Percentiles rank a stretch among this genome's conserved stretches.
Evolutionary conservation across 2,113 vertebrate species (phyloP).

Genomic region (Machaerirhynchus nigripectus): DNA sequence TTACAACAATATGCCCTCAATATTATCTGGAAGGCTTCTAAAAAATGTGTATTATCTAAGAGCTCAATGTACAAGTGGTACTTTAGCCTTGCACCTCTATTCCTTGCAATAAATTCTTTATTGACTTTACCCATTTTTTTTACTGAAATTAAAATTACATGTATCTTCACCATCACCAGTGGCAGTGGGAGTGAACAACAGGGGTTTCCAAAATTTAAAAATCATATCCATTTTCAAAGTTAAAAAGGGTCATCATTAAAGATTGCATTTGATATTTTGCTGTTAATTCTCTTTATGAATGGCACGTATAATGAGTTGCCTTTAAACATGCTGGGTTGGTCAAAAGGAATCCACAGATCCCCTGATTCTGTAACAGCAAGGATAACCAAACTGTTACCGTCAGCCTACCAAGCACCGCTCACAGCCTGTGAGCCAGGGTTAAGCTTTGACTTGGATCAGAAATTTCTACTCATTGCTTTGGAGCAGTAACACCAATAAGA

Average conservation of each 20-base stretch:
- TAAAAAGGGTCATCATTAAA: not conserved
- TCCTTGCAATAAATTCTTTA: not conserved
- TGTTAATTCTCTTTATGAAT: not conserved
- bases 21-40: not conserved
- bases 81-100: not conserved
- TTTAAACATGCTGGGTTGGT: not conserved
- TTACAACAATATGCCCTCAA: not conserved
- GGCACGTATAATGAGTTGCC: not conserved
- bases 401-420: fast-evolving
- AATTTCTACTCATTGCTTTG: not conserved
- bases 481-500: not conserved
- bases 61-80: not conserved
- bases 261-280: not conserved
- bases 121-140: not conserved
- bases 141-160: not conserved
- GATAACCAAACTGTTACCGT: not conserved
- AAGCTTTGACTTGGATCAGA: not conserved
- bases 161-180: fast-evolving
- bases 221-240: not conserved
- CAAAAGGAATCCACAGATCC: not conserved
- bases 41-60: not conserved
- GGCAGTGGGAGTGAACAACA: not conserved
- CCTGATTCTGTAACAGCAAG: not conserved
- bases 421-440: fast-evolving
- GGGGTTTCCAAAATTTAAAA: not conserved